Evolutionary conservation across 2,113 vertebrate species (phyloP).

Genomic region (Symphodus melops): DNA sequence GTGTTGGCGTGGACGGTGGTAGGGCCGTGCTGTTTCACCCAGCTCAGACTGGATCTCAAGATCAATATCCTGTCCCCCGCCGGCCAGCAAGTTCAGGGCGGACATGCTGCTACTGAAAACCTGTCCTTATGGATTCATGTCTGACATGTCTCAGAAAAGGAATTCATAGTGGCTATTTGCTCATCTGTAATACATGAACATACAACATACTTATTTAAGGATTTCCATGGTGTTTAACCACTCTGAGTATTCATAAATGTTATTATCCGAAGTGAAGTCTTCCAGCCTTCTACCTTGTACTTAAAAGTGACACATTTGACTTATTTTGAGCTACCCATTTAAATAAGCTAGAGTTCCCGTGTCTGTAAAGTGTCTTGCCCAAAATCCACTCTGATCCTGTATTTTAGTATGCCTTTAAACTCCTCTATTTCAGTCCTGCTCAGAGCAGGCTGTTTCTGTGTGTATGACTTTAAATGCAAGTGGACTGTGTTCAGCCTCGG

Average conservation of each 20-base stretch:
- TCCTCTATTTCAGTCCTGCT: too few relatives aligned
- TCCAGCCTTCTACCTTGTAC: too few relatives aligned
- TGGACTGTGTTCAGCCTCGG: too few relatives aligned
- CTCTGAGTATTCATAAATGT: not conserved
- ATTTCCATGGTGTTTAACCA: not conserved
- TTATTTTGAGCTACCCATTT: too few relatives aligned
- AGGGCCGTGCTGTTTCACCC: constrained; percentile 65
- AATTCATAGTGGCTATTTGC: constrained; percentile 20
- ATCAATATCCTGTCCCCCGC: constrained; percentile 79
- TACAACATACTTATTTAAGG: not conserved
- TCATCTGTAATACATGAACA: not conserved
- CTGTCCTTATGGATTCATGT: constrained; percentile 57
- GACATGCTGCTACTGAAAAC: constrained; percentile 58
- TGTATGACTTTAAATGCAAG: too few relatives aligned
- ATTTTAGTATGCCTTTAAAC: too few relatives aligned
- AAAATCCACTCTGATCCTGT: too few relatives aligned
- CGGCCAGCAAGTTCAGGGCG: constrained; percentile 58
- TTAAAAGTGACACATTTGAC: too few relatives aligned
- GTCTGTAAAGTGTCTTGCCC: too few relatives aligned
- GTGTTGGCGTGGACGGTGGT: constrained; percentile 65
- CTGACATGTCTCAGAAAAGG: constrained; percentile 28
- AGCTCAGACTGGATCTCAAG: constrained; percentile 75
- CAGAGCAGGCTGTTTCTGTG: too few relatives aligned
- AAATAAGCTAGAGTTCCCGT: too few relatives aligned
- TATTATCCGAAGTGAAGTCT: not conserved